Conservation (phyloP, 2,797 vertebrate genomes). For the Potorous gilbertii region DNA sequence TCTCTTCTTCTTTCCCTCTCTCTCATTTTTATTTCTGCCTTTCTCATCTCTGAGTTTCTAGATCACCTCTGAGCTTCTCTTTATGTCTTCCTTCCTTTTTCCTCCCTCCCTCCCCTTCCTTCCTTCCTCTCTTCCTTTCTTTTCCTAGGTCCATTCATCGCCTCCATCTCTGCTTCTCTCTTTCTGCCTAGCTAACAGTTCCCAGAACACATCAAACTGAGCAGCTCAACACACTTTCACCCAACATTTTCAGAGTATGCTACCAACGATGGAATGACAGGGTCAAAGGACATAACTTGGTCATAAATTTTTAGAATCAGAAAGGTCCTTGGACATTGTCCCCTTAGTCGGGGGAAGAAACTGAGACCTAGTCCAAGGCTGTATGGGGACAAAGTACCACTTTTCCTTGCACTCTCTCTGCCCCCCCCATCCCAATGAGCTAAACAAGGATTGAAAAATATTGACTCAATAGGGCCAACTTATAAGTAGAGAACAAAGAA, state of each 20-base stretch:
- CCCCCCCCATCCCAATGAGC: not conserved
- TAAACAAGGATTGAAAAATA: not conserved
- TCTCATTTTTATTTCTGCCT: not conserved
- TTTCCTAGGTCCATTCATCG: no score
- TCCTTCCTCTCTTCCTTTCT: not conserved
- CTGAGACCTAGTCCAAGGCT: not conserved
- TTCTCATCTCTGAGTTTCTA: not conserved
- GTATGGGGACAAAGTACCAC: not conserved
- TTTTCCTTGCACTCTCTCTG: not conserved
- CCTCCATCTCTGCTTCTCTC: no score
- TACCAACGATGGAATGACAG: not conserved
- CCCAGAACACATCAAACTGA: not conserved
- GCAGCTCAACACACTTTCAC: not conserved
- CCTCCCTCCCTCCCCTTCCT: no score
- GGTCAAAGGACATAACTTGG: not conserved
- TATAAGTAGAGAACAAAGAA: not conserved
- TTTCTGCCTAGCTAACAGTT: not conserved
- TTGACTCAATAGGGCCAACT: not conserved
- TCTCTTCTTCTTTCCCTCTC: not conserved
- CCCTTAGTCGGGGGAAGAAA: not conserved
- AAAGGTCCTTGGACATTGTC: no score
- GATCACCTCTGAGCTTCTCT: not conserved
- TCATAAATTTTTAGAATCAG: not conserved
- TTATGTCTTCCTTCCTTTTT: not conserved
- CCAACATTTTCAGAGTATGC: not conserved